Conservation (phyloP, 2,113 vertebrate species). For the Onychostoma macrolepis region DNA sequence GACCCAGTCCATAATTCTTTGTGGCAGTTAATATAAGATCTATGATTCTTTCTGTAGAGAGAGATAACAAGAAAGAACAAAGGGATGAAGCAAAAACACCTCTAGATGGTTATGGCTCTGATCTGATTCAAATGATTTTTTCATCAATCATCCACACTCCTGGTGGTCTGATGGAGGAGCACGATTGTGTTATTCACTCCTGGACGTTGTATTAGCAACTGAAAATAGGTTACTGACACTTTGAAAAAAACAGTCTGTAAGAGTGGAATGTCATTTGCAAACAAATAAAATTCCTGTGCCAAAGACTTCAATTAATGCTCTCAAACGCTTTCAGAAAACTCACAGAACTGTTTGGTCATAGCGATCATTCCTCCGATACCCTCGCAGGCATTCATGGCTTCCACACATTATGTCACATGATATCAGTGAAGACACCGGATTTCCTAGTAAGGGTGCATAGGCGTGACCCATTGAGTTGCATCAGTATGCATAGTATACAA, state of each 20-base stretch:
- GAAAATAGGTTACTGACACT: conserved; percentile 20
- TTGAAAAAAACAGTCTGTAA: conserved; percentile 68
- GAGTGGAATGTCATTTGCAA: conserved; percentile 76
- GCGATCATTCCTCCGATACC: conserved; percentile 70
- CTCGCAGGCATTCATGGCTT: conserved; percentile 25
- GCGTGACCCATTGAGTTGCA: background rate
- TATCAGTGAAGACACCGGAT: conserved; percentile 4
- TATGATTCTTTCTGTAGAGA: conserved; percentile 87
- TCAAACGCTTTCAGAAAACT: conserved; percentile 54
- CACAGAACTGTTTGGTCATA: conserved; percentile 70
- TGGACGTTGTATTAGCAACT: conserved; percentile 36
- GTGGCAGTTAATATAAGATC: conserved; percentile 90
- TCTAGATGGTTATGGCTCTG: background rate
- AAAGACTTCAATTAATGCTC: conserved; percentile 60
- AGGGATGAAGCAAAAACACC: background rate
- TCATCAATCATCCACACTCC: background rate
- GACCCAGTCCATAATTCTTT: conserved; percentile 89
- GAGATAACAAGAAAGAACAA: conserved; percentile 32
- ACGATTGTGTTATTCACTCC: background rate
- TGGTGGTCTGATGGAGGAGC: conserved; percentile 16
- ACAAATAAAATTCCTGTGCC: conserved; percentile 75
- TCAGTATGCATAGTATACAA: background rate
- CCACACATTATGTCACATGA: conserved; percentile 1
- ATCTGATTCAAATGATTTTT: background rate
- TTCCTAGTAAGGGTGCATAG: conserved; percentile 36